phyloP scores from a whole-genome alignment of 1,140 invertebrate species.

The Hormaphis cornu region DNA sequence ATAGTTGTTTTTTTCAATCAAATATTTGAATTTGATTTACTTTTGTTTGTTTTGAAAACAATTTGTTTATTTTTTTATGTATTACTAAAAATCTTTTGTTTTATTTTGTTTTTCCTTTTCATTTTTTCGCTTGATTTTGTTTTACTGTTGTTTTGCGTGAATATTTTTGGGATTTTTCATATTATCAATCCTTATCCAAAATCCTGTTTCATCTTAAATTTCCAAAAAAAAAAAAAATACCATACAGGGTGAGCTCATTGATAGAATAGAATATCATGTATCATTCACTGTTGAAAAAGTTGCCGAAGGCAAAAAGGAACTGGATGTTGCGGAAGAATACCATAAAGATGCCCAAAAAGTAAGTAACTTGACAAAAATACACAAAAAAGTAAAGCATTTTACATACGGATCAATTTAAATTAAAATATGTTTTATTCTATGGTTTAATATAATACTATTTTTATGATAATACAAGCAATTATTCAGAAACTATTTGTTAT shows the following conservation, averaged over 20 bases:
- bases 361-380: slow-evolving; percentile 42
- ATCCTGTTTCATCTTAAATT: not conserved
- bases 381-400: too few species aligned
- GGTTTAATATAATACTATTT: too few species aligned
- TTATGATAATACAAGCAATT: not conserved
- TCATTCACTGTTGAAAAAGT: slow-evolving; percentile 70
- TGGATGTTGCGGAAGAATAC: slow-evolving; percentile 69
- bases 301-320: slow-evolving; percentile 63
- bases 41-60: not conserved
- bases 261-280: slow-evolving; percentile 85
- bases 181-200: slow-evolving; percentile 13
- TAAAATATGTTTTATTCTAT: too few species aligned
- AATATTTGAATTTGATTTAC: not conserved
- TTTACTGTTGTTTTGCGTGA: not conserved
- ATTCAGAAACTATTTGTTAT: not conserved
- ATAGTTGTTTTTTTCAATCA: too few species aligned
- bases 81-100: slow-evolving; percentile 9
- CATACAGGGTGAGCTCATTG: slow-evolving; percentile 77
- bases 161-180: slow-evolving; percentile 8
- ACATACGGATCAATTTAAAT: too few species aligned
- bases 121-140: slow-evolving; percentile 10
- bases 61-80: slow-evolving; percentile 12
- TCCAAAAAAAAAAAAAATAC: not conserved
- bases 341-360: slow-evolving; percentile 84
- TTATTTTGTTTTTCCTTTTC: slow-evolving; percentile 23